Base-by-base conservation (phyloP, 1,140 invertebrate genomes). In the Ectropis grisescens region DNA sequence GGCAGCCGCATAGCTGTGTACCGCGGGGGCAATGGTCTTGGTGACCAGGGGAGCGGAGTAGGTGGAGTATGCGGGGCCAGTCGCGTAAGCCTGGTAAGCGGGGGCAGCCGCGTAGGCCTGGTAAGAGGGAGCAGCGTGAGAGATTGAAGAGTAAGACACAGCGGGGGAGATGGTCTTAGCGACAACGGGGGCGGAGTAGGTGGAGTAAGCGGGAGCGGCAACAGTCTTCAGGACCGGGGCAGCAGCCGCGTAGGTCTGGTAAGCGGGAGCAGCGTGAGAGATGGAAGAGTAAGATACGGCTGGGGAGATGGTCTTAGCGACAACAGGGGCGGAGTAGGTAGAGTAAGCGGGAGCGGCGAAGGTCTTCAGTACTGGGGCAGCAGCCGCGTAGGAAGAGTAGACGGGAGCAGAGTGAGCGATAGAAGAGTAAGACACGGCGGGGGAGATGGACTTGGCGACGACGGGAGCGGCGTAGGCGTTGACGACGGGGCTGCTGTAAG, bases 301-400 rank as follows among this genome's bases (percentile, higher is more conserved):
- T 19, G 46, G 39, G 11, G 49, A 34, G 15, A 42, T 37, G 9
- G 42, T 27, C 33, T 49, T 46, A 22, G 39, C 29, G 10, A 34
- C 33, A 2, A 41, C 34, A 13, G 52, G 30, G 15, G 37, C 37
- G 23, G 47, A 31, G 29, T 41, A 35, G 8, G 42, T 23, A 7
- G 42, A 19, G 9, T 22, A 11, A 14, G 22, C 7, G 12, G 30
- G 19, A 2, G 39, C 37, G 10, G 38, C 38, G 19, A 40, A 35
- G 19, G 23, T 24, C 12, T 26, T 35, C 19, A 34, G 33, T 9
- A 45, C 43, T 4, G 58, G 47, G 12, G 54, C 37, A 7, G 58
- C 26, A 37, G 54, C 48, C 0, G 41, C 40, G 32, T 52, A 28
- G 0, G 56, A 47, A 5, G 43, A 40, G 42, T 66, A 66, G 1